These are phyloP conservation scores for Lipotes vexillifer DNA, from an alignment of 2,113 vertebrate genomes.

Conservation along the genomic window DNA sequence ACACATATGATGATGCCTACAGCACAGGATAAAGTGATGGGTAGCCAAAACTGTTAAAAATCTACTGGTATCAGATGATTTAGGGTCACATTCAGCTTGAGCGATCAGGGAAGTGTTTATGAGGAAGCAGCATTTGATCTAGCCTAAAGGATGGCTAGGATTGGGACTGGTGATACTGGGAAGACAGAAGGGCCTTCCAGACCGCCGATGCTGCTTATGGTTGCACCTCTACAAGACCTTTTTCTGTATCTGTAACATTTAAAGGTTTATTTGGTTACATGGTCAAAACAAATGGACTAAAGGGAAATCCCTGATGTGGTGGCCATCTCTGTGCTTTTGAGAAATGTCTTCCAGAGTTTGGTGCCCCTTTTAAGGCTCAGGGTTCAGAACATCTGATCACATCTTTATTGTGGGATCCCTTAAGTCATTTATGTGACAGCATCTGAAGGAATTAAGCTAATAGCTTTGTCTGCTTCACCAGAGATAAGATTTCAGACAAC, in stretches of 20 bases:
- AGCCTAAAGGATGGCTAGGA: background rate
- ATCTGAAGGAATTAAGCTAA: background rate
- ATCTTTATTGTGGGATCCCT: background rate
- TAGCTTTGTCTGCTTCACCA: background rate
- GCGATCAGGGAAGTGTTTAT: background rate
- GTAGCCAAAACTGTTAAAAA: background rate
- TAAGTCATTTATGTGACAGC: background rate
- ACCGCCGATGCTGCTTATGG: fast-evolving
- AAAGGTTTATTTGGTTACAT: background rate
- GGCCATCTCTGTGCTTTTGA: background rate
- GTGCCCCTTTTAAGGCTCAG: background rate
- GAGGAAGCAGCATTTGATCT: background rate
- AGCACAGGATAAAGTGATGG: background rate
- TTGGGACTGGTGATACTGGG: background rate
- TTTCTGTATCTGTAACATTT: background rate
- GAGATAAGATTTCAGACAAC: background rate
- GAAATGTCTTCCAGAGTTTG: background rate
- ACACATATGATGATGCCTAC: background rate
- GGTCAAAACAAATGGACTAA: background rate
- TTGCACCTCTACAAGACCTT: background rate
- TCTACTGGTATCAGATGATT: background rate
- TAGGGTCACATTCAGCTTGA: background rate
- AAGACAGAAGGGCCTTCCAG: background rate
- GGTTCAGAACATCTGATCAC: background rate
- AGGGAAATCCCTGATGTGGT: background rate